Conservation (phyloP, 2,113 vertebrate genomes). For the Greenwoodochromis staneri region DNA sequence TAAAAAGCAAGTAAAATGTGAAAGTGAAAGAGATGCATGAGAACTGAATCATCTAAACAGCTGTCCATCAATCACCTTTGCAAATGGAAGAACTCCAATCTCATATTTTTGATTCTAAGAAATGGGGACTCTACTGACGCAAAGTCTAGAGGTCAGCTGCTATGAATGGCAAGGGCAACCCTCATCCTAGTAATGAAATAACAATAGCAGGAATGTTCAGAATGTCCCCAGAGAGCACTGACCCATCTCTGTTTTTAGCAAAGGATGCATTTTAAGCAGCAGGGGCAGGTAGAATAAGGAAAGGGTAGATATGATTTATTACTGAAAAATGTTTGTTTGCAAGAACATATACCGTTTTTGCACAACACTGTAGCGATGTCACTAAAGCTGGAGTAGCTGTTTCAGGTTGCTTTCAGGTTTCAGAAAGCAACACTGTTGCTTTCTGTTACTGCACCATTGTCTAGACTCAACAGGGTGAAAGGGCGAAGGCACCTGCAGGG, state of each 20-base stretch:
- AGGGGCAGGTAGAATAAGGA: background rate
- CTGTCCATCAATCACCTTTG: background rate
- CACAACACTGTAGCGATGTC: background rate
- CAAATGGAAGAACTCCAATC: background rate
- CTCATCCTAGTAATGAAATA: conserved; percentile 53
- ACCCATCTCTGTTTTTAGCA: background rate
- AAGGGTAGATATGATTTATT: background rate
- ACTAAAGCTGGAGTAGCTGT: background rate
- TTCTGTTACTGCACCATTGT: background rate
- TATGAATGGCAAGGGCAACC: conserved; percentile 55
- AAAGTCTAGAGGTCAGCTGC: conserved; percentile 50
- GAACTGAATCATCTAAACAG: background rate
- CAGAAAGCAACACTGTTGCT: background rate
- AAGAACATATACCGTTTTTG: background rate
- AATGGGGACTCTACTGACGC: background rate
- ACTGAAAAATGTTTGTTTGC: background rate
- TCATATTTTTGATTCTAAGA: background rate
- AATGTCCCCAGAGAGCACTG: conserved; percentile 45
- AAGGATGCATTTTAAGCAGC: background rate
- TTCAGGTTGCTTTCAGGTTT: background rate
- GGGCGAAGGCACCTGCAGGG: conserved; percentile 10
- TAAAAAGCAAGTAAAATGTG: background rate
- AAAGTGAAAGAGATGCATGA: background rate
- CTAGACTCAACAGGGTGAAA: background rate
- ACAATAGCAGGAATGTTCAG: conserved; percentile 68